A percentile compares a stretch with the other conserved stretches of the same genome.
Evolutionary conservation across 2,888 invertebrate species (phyloP).

Genomic region (Zygothrica quintamaculata): DNA sequence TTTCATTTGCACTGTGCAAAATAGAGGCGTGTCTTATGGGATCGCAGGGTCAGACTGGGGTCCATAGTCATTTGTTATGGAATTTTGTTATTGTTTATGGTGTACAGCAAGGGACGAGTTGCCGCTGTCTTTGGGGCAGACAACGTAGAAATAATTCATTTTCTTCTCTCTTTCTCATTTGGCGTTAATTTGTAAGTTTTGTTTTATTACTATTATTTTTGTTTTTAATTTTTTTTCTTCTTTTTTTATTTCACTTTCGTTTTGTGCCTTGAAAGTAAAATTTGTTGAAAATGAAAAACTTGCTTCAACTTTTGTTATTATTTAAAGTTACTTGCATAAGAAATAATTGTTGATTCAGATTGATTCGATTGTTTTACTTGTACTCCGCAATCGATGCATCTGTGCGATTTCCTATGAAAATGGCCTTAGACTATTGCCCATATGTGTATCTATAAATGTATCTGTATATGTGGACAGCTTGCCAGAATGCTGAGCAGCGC

Average conservation of each 20-base stretch:
- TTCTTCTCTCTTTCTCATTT: constrained; percentile 8
- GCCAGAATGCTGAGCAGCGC: background rate
- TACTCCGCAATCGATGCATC: constrained; percentile 2
- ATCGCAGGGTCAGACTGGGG: constrained; percentile 6
- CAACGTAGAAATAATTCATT: constrained; percentile 21
- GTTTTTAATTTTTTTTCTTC: constrained; percentile 1
- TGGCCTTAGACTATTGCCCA: constrained; percentile 35
- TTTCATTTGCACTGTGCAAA: constrained; percentile 33
- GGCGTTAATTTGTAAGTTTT: constrained; percentile 17
- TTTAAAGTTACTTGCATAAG: too few relatives aligned
- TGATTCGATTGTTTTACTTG: too few relatives aligned
- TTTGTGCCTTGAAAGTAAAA: background rate
- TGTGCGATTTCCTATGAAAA: constrained; percentile 40
- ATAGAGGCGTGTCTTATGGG: constrained; percentile 2
- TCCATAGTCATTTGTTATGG: constrained; percentile 28
- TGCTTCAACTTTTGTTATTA: too few relatives aligned
- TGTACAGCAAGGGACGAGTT: too few relatives aligned
- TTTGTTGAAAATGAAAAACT: too few relatives aligned
- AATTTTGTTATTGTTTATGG: background rate
- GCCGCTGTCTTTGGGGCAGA: constrained; percentile 8
- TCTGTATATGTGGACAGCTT: constrained; percentile 1
- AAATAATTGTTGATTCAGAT: too few relatives aligned
- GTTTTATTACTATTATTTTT: constrained; percentile 17
- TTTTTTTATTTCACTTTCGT: background rate
- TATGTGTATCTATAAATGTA: constrained; percentile 5